Evolutionary conservation across 2,888 invertebrate species (phyloP).

Genomic region (Nasonia oneida): DNA sequence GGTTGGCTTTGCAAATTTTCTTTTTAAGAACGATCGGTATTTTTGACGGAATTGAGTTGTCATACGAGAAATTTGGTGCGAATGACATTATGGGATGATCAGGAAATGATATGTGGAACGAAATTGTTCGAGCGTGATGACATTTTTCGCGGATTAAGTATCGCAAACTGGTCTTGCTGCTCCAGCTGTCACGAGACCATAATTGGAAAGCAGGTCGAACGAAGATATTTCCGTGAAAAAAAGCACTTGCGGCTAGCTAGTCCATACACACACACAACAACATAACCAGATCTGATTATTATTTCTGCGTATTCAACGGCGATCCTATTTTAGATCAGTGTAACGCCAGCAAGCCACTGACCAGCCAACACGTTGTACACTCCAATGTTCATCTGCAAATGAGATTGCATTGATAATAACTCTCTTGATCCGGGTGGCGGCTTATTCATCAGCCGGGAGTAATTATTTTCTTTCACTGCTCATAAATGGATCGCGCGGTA

Average conservation of each 20-base stretch:
- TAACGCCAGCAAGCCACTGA: neutral
- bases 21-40: neutral
- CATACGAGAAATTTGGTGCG: neutral
- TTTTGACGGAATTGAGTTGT: neutral
- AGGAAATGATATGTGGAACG: neutral
- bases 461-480: constrained; percentile 20
- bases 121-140: constrained; percentile 27
- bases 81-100: neutral
- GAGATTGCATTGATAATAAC: constrained; percentile 4
- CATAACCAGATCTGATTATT: neutral
- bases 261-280: neutral
- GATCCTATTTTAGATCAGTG: constrained; percentile 22
- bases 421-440: neutral
- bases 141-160: constrained; percentile 5
- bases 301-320: neutral
- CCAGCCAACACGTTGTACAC: too few relatives aligned
- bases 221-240: constrained; percentile 19
- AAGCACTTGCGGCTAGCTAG: neutral
- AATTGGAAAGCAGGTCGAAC: constrained; percentile 1
- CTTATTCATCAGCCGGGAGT: neutral
- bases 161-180: constrained; percentile 13
- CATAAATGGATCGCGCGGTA: neutral
- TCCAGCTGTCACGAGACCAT: neutral
- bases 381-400: constrained; percentile 8
- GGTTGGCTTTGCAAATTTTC: neutral